These are phyloP conservation scores for Euplexia lucipara DNA, from an alignment of 2,888 invertebrate genomes.

Conservation along the genomic window DNA sequence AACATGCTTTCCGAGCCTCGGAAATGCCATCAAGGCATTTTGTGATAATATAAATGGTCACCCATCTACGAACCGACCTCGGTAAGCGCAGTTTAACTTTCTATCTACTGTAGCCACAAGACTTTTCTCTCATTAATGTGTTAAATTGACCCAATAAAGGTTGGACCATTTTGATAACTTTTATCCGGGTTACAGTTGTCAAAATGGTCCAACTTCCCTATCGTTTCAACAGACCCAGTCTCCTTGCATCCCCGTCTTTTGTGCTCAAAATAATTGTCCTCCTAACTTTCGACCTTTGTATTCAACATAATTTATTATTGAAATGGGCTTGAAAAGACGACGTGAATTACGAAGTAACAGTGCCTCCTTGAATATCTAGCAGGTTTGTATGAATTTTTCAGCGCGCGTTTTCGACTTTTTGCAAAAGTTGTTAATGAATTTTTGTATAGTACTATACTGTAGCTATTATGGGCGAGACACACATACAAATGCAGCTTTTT, in stretches of 20 bases:
- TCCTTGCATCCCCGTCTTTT: not conserved
- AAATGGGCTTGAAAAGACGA: slow-evolving; percentile 46
- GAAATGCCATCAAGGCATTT: too few species aligned
- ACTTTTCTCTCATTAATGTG: too few species aligned
- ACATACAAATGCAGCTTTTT: slow-evolving; percentile 6
- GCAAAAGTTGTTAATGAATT: slow-evolving; percentile 21
- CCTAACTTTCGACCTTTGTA: slow-evolving; percentile 34
- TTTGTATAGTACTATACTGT: slow-evolving; percentile 22
- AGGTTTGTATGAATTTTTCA: slow-evolving; percentile 41
- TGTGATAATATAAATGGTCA: too few species aligned
- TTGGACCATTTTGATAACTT: too few species aligned
- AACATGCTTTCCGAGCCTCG: too few species aligned
- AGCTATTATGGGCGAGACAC: slow-evolving; percentile 8
- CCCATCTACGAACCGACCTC: too few species aligned
- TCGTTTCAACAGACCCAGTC: not conserved
- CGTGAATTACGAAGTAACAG: slow-evolving; percentile 40
- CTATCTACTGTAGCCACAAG: too few species aligned
- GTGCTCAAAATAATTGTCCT: slow-evolving; percentile 22
- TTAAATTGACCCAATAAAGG: too few species aligned
- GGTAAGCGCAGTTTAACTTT: too few species aligned
- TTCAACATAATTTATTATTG: slow-evolving; percentile 51
- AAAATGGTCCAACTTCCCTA: not conserved
- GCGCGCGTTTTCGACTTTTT: slow-evolving; percentile 10
- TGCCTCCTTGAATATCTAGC: slow-evolving; percentile 21
- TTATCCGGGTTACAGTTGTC: too few species aligned